These are phyloP conservation scores for Pseudomyrmex flavicornis DNA, from an alignment of 1,140 invertebrate genomes.

Conservation along the genomic window DNA sequence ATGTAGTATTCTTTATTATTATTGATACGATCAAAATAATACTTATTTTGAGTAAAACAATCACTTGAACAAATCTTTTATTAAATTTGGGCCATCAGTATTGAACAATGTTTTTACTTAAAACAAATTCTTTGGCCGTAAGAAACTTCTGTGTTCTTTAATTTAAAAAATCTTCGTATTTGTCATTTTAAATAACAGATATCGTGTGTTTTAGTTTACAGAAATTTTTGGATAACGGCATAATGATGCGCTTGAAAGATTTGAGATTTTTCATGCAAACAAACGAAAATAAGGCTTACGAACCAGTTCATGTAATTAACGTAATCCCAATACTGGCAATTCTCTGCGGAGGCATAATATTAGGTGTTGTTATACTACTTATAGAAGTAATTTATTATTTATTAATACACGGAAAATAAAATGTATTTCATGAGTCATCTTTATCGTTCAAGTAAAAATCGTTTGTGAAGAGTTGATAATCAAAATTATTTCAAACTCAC, in stretches of 20 bases:
- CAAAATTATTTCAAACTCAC: neutral
- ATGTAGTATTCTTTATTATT: too few relatives aligned
- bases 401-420: neutral
- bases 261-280: neutral
- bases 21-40: too few relatives aligned
- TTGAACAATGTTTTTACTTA: too few relatives aligned
- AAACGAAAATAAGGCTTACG: neutral
- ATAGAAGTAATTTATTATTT: conserved; percentile 42
- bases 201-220: conserved; percentile 51
- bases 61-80: too few relatives aligned
- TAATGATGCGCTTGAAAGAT: conserved; percentile 17
- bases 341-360: conserved; percentile 1
- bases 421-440: neutral
- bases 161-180: neutral
- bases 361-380: conserved; percentile 10
- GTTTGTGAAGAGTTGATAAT: neutral
- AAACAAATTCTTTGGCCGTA: too few relatives aligned
- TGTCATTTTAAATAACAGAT: neutral
- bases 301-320: conserved; percentile 36
- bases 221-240: conserved; percentile 60
- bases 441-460: neutral
- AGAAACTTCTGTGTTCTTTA: too few relatives aligned
- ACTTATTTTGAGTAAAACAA: too few relatives aligned
- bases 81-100: too few relatives aligned
- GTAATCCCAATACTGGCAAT: conserved; percentile 43